These are phyloP conservation scores for Drosophila mercatorum DNA, from an alignment of 2,888 invertebrate species.

Conservation along the genomic window DNA sequence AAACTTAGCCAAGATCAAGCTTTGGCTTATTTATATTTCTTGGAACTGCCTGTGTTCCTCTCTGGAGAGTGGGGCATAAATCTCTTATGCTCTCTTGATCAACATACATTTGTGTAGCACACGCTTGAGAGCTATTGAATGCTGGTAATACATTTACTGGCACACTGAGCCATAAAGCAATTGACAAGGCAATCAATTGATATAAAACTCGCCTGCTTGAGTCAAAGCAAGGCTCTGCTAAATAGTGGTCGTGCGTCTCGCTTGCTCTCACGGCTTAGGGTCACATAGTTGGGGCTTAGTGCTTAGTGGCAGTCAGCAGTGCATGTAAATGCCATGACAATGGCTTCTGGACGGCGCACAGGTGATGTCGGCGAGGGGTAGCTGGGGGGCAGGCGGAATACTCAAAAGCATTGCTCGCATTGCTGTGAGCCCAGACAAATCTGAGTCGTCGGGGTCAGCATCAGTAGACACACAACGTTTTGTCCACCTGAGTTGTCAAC, in stretches of 20 bases:
- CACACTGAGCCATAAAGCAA: conserved; percentile 76
- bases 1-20: no score
- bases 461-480: conserved; percentile 51
- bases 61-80: neutral
- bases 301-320: conserved; percentile 73
- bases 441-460: conserved; percentile 38
- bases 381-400: neutral
- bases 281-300: conserved; percentile 65
- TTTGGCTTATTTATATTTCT: neutral
- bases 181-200: conserved; percentile 77
- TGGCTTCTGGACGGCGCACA: conserved; percentile 36
- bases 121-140: conserved; percentile 37
- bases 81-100: conserved; percentile 16
- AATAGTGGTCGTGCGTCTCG: conserved; percentile 44
- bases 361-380: neutral
- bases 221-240: conserved; percentile 57
- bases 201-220: conserved; percentile 55
- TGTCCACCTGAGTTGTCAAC: conserved; percentile 81
- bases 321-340: conserved; percentile 80
- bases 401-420: conserved; percentile 55
- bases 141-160: conserved; percentile 60
- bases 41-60: neutral
- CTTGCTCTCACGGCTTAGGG: conserved; percentile 28
- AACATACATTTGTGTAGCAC: conserved; percentile 9
- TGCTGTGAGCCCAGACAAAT: conserved; percentile 43